Evolutionary conservation across 2,113 vertebrate genomes (phyloP).

Genomic region (Peromyscus californicus): DNA sequence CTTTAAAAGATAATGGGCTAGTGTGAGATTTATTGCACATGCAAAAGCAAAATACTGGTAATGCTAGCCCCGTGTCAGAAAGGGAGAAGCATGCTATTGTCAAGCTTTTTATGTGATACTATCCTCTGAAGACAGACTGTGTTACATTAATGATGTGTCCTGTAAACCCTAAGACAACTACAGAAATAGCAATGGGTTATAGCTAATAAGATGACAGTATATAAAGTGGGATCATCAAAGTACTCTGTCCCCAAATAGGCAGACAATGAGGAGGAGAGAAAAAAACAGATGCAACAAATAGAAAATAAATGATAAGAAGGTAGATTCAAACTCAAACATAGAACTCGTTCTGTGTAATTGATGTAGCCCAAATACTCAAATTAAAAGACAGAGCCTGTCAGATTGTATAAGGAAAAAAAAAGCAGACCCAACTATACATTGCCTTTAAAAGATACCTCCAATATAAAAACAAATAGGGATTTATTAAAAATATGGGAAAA

Average conservation of each 20-base stretch:
- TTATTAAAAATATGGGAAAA: constrained; percentile 30
- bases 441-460: neutral
- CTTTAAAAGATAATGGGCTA: constrained; percentile 43
- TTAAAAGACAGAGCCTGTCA: neutral
- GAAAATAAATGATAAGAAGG: constrained; percentile 50
- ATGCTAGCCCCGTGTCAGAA: constrained; percentile 12
- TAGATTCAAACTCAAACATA: neutral
- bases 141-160: constrained; percentile 45
- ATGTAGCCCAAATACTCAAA: neutral
- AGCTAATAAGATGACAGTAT: constrained; percentile 23
- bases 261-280: neutral
- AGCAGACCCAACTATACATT: neutral
- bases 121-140: neutral
- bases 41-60: constrained; percentile 38
- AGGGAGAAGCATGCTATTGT: neutral
- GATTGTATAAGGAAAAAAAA: neutral
- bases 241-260: neutral
- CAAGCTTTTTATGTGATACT: constrained; percentile 17
- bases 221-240: constrained; percentile 29
- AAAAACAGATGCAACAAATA: constrained; percentile 8
- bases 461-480: constrained; percentile 3
- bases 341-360: neutral
- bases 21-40: constrained; percentile 1
- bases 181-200: constrained; percentile 11
- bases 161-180: constrained; percentile 45